Percentiles rank a stretch among this genome's conserved stretches.
phyloP scores from a whole-genome alignment of 2,113 vertebrate species.

The Silurus asotus region DNA sequence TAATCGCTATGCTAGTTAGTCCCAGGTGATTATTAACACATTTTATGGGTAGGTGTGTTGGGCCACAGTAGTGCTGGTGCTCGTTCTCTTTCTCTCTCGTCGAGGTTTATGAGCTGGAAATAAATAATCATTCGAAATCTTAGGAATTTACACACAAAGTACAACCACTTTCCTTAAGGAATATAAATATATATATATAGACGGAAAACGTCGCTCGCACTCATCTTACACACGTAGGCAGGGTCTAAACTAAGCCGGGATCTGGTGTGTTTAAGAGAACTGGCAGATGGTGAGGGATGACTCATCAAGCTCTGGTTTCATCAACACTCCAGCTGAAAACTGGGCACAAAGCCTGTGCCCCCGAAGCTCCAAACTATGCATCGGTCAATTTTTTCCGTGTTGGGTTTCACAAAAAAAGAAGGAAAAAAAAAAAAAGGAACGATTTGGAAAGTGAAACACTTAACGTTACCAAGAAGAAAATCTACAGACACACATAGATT shows the following conservation, averaged over 20 bases:
- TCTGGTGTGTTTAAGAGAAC: conserved; percentile 15
- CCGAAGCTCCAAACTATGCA: neutral
- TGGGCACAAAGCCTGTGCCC: conserved; percentile 1
- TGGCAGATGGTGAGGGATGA: conserved; percentile 43
- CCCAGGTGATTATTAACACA: neutral
- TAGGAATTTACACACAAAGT: neutral
- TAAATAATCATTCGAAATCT: conserved; percentile 9
- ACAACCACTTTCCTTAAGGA: neutral
- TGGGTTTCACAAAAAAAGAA: neutral
- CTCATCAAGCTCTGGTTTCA: conserved; percentile 39
- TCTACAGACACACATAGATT: too few relatives aligned
- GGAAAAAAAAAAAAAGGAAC: too few relatives aligned
- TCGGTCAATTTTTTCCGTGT: too few relatives aligned
- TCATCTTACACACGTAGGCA: neutral
- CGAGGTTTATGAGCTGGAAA: conserved; percentile 24
- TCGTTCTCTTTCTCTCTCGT: neutral
- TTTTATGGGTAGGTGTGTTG: neutral
- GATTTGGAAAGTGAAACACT: too few relatives aligned
- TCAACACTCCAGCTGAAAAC: conserved; percentile 30
- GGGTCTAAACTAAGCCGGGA: neutral
- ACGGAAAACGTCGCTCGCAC: neutral
- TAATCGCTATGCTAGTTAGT: neutral
- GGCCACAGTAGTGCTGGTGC: neutral
- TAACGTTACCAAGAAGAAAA: too few relatives aligned
- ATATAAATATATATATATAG: neutral